Evolutionary conservation across 2,797 vertebrate genomes (phyloP), one percentile per base, ranked within the genome.

Genomic region (Oreortyx pictus): DNA sequence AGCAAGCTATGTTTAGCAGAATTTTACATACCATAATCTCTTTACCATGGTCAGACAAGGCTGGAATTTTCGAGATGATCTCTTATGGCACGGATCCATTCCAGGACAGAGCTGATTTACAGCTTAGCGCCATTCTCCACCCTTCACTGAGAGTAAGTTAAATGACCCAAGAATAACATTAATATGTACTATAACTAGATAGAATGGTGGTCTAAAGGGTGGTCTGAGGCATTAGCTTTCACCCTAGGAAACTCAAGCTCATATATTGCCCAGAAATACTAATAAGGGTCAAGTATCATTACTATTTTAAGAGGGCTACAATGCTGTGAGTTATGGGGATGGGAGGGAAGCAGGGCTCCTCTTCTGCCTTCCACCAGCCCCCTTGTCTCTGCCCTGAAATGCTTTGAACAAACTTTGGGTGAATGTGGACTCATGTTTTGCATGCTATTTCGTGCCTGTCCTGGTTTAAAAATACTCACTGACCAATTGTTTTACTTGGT

Each of bases 91-190:
- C 68, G 91, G 97, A 97, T 97, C 95, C 96, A 96, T 96, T 97
- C 96, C 96, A 96, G 97, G 96, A 93, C 86, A 88, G 82, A 88
- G 67, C 91, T 97, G 97, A 98, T 98, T 98, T 98, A 98, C 93
- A 97, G 90, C 96, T 97, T 96, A 91, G 90, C 95, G 89, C 97
- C 95, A 95, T 97, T 97, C 95, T 91, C 27, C 76, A 95, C 92
- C 97, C 93, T 97, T 97, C 95, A 89, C 95, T 93, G 90, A 91
- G 92, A 97, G 92, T 94, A 97, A 97, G 96, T 97, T 97, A 97
- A 98, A 98, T 97, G 97, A 98, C 97, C 97, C 96, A 97, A 97
- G 96, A 97, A 98, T 98, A 98, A 97, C 94, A 97, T 96, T 96
- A 97, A 97, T 97, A 97, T 96, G 96, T 96, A 94, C 85, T 90